Evolutionary conservation across 2,113 vertebrate genomes (phyloP).

Genomic region (Stigmatopora nigra): DNA sequence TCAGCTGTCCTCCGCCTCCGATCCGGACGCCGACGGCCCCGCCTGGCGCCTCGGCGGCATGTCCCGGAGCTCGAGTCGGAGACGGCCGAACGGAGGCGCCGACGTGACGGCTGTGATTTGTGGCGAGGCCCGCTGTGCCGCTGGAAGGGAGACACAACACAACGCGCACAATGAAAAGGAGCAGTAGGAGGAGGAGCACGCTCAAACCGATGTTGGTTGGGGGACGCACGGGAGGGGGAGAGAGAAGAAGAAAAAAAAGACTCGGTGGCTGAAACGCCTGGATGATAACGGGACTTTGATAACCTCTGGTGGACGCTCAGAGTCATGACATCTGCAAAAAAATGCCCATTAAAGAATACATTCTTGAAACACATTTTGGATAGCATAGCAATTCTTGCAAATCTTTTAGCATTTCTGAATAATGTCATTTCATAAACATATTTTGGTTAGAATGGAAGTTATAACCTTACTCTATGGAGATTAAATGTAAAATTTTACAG

Average conservation of each 20-base stretch:
- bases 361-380: no score
- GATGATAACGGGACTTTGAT: background rate
- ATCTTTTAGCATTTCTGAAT: no score
- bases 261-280: background rate
- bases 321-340: background rate
- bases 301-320: background rate
- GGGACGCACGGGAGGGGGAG: background rate
- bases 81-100: background rate
- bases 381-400: no score
- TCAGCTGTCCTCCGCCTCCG: background rate
- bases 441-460: no score
- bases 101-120: background rate
- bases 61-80: background rate
- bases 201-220: background rate
- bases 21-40: background rate
- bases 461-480: no score
- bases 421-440: no score
- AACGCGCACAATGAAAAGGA: background rate
- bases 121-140: background rate
- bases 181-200: constrained; percentile 1
- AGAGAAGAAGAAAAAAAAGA: background rate
- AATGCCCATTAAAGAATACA: background rate
- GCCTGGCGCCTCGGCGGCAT: background rate
- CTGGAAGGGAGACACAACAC: background rate
- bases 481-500: no score